Conservation (phyloP, 2,113 vertebrate species). For the Pithys albifrons region DNA sequence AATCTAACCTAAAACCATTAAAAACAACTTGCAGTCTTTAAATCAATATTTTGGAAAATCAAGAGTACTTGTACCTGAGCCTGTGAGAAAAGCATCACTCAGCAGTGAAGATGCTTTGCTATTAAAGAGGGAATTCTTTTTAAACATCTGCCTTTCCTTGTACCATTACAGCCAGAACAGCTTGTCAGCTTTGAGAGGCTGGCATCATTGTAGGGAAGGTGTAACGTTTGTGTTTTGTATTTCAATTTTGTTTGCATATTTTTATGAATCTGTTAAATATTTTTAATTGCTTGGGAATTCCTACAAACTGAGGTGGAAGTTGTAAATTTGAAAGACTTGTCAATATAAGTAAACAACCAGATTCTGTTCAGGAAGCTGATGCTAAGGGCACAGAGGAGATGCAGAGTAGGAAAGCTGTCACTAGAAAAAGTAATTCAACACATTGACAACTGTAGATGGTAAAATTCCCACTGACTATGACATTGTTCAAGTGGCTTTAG, state of each 20-base stretch:
- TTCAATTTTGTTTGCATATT: not conserved
- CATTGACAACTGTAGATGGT: not conserved
- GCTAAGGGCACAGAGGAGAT: not conserved
- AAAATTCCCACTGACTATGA: not conserved
- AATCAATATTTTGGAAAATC: not conserved
- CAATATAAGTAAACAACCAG: not conserved
- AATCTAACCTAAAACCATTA: accelerated
- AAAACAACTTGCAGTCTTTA: not conserved
- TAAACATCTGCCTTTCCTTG: not conserved
- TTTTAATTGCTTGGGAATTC: not conserved
- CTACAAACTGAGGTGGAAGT: not conserved
- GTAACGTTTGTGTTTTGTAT: not conserved
- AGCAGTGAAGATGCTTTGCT: not conserved
- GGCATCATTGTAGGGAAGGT: not conserved
- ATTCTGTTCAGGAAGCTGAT: not conserved
- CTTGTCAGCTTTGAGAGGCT: not conserved
- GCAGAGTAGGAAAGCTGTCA: not conserved
- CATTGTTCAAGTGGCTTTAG: not conserved
- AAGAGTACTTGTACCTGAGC: not conserved
- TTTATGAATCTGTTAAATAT: not conserved
- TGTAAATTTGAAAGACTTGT: not conserved
- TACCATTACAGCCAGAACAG: not conserved
- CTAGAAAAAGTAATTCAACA: not conserved
- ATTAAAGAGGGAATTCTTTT: not conserved
- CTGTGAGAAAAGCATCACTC: not conserved